Evolutionary conservation across 1,140 invertebrate species (phyloP), one percentile per base, ranked within the genome.

Genomic region (Cardiocondyla obscurior): DNA sequence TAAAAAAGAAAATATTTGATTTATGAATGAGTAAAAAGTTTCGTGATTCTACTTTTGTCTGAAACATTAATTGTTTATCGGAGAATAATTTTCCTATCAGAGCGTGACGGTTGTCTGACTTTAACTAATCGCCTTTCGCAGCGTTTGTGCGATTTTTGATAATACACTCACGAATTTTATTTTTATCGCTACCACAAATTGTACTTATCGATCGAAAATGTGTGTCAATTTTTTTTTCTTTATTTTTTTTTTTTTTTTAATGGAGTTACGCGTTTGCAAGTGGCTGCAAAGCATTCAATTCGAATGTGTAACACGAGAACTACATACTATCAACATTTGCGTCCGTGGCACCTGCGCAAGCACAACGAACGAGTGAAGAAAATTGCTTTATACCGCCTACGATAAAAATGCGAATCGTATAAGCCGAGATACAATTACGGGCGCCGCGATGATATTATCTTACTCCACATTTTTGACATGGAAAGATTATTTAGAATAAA

Each of bases 271-370:
- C 10, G 12, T 19, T 44, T 10, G 6, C 19, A 30, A 46, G 30
- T 33, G 8, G 8, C 28, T 36, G 22, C 12, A 12, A 55, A 30
- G 22, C 44, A 57, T 55, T 70, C 8, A 73, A 60, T 46, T 60
- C 16, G 16, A 67, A 64, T 53, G 30, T 65, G 30, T 49, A 62
- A 79, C 33, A 12, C 44, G 53, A 60, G 1, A 51, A 51, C 28
- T 84, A 16, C n/a, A n/a, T n/a, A n/a, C 16, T 30, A 60, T 69
- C 77, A 72, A 84, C 65, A 82, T 2, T 72, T 76, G 57, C 69
- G 55, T 76, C 70, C 74, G 42, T 51, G 8, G 46, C 81, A 76
- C 70, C 81, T 82, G 81, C 57, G 70, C 70, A 76, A 82, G 44
- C 81, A 76, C 36, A 25, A 76, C 12, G 8, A 74, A 42, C 44